Evolutionary conservation across 2,113 vertebrate genomes (phyloP).

Genomic region (Dissostichus mawsoni): DNA sequence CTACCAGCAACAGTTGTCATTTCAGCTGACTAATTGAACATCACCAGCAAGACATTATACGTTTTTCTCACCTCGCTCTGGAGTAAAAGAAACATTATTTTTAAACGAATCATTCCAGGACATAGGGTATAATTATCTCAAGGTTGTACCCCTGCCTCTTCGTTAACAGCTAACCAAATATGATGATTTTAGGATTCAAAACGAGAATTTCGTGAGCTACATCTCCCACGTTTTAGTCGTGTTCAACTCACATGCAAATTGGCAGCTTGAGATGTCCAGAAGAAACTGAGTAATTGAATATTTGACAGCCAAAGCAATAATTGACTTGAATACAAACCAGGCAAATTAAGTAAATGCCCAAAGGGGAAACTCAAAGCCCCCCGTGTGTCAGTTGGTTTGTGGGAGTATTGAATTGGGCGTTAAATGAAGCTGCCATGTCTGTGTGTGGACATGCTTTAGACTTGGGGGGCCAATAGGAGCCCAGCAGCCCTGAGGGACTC

Average conservation of each 20-base stretch:
- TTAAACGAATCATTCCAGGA: too few species aligned
- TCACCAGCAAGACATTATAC: background rate
- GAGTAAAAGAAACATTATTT: too few species aligned
- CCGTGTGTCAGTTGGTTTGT: background rate
- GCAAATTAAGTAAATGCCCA: background rate
- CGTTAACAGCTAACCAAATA: too few species aligned
- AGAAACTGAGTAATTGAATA: background rate
- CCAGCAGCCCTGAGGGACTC: background rate
- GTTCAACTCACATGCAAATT: too few species aligned
- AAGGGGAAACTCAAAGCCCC: background rate
- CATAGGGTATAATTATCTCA: too few species aligned
- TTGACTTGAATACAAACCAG: background rate
- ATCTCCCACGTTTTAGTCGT: too few species aligned
- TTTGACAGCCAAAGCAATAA: background rate
- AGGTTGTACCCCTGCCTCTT: too few species aligned
- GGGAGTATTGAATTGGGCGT: slow-evolving; percentile 1
- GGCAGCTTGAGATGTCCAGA: background rate
- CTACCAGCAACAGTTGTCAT: background rate
- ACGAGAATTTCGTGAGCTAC: too few species aligned
- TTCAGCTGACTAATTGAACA: background rate
- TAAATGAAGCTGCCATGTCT: background rate
- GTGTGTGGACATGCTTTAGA: background rate
- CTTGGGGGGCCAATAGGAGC: background rate
- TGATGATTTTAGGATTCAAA: too few species aligned
- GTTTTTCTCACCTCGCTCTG: background rate